A percentile compares a stretch with the other conserved stretches of the same genome.
Conservation (phyloP, 1,140 invertebrate genomes). For the Portunus trituberculatus region DNA sequence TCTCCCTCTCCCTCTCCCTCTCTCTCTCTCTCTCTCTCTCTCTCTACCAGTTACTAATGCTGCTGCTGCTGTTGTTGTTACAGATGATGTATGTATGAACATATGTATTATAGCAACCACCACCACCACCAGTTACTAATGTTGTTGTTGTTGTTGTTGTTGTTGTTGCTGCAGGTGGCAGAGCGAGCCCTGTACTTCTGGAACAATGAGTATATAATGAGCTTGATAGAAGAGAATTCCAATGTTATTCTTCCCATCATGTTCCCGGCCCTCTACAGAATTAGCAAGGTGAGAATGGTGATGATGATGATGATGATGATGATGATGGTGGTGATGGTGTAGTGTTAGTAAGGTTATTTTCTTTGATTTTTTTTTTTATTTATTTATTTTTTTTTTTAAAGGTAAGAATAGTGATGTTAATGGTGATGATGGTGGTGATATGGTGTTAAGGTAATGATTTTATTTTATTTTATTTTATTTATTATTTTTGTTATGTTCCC, state of each 20-base stretch:
- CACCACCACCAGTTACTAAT: too few species aligned
- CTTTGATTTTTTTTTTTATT: neutral
- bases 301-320: neutral
- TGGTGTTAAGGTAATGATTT: too few species aligned
- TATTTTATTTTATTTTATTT: too few species aligned
- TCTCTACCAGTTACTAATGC: too few species aligned
- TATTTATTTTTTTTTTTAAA: neutral
- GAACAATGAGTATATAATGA: conserved; percentile 99
- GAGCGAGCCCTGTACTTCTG: conserved; percentile 96
- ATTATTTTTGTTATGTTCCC: conserved; percentile 95
- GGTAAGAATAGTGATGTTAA: too few species aligned
- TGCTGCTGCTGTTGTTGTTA: too few species aligned
- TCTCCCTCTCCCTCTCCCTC: too few species aligned
- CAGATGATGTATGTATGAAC: neutral
- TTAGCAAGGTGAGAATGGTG: conserved; percentile 72
- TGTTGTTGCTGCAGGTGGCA: conserved; percentile 87
- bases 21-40: too few species aligned
- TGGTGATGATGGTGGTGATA: too few species aligned
- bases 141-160: too few species aligned
- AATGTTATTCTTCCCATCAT: conserved; percentile 89
- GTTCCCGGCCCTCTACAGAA: conserved; percentile 92
- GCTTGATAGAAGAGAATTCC: conserved; percentile 95
- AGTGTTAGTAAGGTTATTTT: neutral
- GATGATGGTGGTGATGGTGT: neutral
- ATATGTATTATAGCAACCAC: too few species aligned